Percentiles rank a stretch among this genome's conserved stretches.
phyloP scores from a whole-genome alignment of 37 sponge, comb jelly and placozoan genomes.

The Haliclona indistincta region DNA sequence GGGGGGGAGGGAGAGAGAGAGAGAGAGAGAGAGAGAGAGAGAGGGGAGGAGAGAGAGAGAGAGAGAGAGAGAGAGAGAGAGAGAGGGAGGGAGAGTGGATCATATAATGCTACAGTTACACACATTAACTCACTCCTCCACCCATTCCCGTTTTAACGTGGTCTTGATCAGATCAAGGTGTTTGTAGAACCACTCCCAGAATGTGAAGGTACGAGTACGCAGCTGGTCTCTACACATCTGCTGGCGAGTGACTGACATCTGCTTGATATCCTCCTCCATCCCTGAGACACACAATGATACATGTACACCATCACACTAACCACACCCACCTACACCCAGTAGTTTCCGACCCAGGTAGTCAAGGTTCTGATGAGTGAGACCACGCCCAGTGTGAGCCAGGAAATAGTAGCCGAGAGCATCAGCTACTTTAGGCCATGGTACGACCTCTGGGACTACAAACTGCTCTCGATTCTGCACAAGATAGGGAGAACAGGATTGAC shows the following conservation, averaged over 20 bases:
- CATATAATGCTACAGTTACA: no score
- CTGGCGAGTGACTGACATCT: slow-evolving; percentile 34
- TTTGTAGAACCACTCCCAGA: slow-evolving; percentile 99
- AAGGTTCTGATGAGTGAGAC: slow-evolving; percentile 74
- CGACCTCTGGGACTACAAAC: slow-evolving; percentile 64
- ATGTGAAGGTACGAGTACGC: slow-evolving; percentile 74
- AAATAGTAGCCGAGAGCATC: slow-evolving; percentile 82
- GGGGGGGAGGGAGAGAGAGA: neutral
- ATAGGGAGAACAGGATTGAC: neutral
- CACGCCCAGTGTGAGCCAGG: slow-evolving; percentile 68
- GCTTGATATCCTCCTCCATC: slow-evolving; percentile 44
- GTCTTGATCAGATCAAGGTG: slow-evolving; percentile 87
- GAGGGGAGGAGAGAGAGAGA: no score
- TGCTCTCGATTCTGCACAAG: slow-evolving; percentile 51
- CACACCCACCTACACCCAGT: slow-evolving; percentile 49
- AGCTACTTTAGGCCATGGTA: slow-evolving; percentile 66
- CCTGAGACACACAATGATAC: neutral
- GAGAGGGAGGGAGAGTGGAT: no score
- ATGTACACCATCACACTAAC: neutral
- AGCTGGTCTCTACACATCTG: slow-evolving; percentile 74
- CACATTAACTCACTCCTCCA: slow-evolving; percentile 72
- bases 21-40: no score
- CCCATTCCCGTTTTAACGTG: slow-evolving; percentile 82
- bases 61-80: no score
- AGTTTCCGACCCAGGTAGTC: slow-evolving; percentile 79